These are phyloP conservation scores for Neostethus bicornis DNA, from an alignment of 2,797 vertebrate species.

Conservation along the genomic window DNA sequence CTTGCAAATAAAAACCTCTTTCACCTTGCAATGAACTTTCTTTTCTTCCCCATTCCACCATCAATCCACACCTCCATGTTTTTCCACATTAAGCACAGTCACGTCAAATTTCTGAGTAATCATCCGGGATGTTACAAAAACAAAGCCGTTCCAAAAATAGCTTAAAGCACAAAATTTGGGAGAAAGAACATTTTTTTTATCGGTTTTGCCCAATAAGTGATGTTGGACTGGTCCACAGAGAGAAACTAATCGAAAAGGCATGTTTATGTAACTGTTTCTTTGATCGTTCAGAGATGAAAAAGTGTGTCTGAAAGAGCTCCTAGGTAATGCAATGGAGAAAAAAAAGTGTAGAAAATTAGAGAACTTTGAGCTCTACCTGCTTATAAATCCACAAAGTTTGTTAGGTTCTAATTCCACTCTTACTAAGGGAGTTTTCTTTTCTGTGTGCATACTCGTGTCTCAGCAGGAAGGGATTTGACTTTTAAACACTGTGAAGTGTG, in stretches of 20 bases:
- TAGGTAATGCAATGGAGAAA: constrained; percentile 16
- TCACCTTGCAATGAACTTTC: no score
- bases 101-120: no score
- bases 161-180: no score
- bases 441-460: constrained; percentile 30
- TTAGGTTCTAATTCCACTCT: constrained; percentile 28
- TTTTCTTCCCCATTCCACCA: no score
- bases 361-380: constrained; percentile 47
- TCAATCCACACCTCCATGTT: no score
- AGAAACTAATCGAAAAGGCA: constrained; percentile 20
- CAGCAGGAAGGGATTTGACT: constrained; percentile 14
- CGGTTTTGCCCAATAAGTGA: no score
- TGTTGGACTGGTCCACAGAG: no score
- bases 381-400: constrained; percentile 41
- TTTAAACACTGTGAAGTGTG: constrained; percentile 13
- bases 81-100: no score
- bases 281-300: constrained; percentile 1
- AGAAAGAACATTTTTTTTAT: no score
- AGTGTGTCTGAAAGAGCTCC: not conserved
- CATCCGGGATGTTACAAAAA: no score
- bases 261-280: constrained; percentile 12
- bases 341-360: constrained; percentile 47
- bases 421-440: constrained; percentile 35
- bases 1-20: no score
- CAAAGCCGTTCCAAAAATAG: no score